Conservation (phyloP, 2,113 vertebrate species). For the Bubo scandiacus region DNA sequence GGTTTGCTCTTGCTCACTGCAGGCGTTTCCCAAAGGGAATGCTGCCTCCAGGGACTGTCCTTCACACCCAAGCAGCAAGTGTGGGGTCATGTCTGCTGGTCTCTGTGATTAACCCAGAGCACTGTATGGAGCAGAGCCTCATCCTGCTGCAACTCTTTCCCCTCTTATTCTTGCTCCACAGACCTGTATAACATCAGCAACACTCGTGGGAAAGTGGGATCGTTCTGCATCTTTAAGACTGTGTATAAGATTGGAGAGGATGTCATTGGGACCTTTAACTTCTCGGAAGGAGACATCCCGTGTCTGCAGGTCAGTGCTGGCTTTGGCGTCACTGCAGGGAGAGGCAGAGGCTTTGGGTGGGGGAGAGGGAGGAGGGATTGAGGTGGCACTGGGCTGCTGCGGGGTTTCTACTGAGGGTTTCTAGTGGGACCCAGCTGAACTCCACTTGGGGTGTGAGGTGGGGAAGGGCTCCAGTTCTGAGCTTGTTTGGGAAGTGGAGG, state of each 20-base stretch:
- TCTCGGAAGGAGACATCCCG: conserved; percentile 93
- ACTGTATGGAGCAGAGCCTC: not conserved
- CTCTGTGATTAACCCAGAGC: not conserved
- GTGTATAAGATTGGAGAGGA: conserved; percentile 96
- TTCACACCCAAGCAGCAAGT: not conserved
- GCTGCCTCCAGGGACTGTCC: not conserved
- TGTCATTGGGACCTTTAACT: conserved; percentile 91
- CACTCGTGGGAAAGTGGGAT: conserved; percentile 90
- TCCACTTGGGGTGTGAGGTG: not conserved
- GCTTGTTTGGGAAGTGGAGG: accelerated
- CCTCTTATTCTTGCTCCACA: conserved; percentile 22
- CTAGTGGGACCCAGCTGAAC: not conserved
- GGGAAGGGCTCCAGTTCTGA: not conserved
- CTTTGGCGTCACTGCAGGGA: not conserved
- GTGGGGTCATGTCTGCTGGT: not conserved
- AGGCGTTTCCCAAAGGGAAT: not conserved
- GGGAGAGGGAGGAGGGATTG: not conserved
- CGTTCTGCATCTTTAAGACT: conserved; percentile 95
- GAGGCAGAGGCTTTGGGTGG: not conserved
- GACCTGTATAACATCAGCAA: conserved; percentile 97
- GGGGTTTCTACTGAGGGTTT: not conserved
- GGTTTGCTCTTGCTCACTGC: not conserved
- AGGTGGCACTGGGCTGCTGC: not conserved
- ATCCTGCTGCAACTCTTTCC: not conserved
- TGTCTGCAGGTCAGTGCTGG: conserved; percentile 87